phyloP scores from a whole-genome alignment of 2,888 invertebrate genomes.

The Limnephilus lunatus region DNA sequence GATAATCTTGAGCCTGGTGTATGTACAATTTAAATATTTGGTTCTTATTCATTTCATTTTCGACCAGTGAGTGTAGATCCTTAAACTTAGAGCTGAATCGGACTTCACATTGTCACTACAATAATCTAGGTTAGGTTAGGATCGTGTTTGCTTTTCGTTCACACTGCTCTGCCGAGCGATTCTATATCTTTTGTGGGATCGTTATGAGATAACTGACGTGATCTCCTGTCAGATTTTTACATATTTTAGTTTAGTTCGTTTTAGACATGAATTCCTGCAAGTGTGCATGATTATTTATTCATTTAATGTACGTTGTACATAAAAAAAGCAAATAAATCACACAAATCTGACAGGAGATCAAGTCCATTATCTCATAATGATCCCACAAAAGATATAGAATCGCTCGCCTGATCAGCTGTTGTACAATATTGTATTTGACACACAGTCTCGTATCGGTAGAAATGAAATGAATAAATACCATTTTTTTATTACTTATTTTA shows the following conservation, averaged over 20 bases:
- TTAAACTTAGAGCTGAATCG: background rate
- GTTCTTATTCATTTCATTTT: background rate
- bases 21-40: background rate
- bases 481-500: background rate
- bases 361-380: too few species aligned
- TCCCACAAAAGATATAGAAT: too few species aligned
- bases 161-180: background rate
- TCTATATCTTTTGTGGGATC: too few species aligned
- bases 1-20: background rate
- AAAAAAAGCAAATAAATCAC: too few species aligned
- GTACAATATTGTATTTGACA: background rate
- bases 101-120: background rate
- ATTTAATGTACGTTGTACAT: too few species aligned
- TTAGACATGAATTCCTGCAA: too few species aligned
- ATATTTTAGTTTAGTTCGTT: too few species aligned
- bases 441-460: background rate
- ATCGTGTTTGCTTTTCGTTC: too few species aligned
- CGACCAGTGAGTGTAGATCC: background rate
- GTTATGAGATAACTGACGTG: too few species aligned
- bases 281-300: too few species aligned
- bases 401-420: background rate
- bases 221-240: too few species aligned
- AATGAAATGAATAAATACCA: background rate
- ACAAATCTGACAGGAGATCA: too few species aligned
- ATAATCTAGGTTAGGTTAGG: background rate